A percentile compares a stretch with the other conserved stretches of the same genome.
Conservation (phyloP, 2,113 vertebrate species). For the Pseudonaja textilis region DNA sequence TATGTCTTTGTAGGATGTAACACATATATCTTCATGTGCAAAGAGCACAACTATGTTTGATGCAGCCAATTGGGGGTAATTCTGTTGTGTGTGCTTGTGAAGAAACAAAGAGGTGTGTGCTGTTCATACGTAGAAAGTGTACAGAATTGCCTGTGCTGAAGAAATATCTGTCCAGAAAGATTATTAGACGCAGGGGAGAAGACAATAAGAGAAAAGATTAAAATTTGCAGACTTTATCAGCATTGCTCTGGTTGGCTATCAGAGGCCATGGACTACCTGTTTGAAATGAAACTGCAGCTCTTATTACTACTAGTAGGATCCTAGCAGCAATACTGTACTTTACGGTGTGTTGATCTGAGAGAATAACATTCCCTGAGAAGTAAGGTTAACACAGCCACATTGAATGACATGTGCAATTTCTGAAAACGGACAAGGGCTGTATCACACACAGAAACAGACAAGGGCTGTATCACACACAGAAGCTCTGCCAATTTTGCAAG, state of each 20-base stretch:
- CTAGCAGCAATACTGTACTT: background rate
- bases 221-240: background rate
- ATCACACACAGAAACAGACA: background rate
- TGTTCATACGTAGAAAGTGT: background rate
- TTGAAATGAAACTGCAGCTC: background rate
- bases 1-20: background rate
- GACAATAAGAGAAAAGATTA: background rate
- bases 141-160: background rate
- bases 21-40: background rate
- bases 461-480: background rate
- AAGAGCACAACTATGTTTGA: constrained; percentile 5
- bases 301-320: background rate
- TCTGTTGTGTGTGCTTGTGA: background rate
- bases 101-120: background rate
- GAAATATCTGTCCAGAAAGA: background rate
- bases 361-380: constrained; percentile 17
- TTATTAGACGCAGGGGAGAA: background rate
- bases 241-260: background rate
- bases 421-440: background rate
- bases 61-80: background rate
- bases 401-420: background rate
- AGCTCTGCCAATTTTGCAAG: constrained; percentile 4
- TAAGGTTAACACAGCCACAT: background rate
- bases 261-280: background rate
- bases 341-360: background rate